phyloP scores from a whole-genome alignment of 2,888 invertebrate species.

The Idaea biselata region DNA sequence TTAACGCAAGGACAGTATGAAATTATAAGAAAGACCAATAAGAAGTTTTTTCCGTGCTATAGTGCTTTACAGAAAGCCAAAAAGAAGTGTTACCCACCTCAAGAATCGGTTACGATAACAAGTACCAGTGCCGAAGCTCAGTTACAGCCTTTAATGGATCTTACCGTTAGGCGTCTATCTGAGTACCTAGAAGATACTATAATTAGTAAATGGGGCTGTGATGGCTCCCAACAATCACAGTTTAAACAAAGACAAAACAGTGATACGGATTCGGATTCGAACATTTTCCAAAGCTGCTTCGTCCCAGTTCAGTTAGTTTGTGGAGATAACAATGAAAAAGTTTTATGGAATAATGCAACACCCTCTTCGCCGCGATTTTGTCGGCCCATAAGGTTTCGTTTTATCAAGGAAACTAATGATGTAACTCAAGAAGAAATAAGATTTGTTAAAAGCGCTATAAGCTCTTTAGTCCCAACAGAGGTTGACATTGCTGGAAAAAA shows the following conservation, averaged over 20 bases:
- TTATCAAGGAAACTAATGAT: constrained; percentile 28
- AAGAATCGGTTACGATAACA: constrained; percentile 5
- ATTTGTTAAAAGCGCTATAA: constrained; percentile 17
- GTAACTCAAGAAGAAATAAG: constrained; percentile 31
- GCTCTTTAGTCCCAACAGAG: neutral
- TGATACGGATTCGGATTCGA: constrained; percentile 19
- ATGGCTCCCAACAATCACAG: constrained; percentile 28
- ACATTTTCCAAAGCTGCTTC: constrained; percentile 33
- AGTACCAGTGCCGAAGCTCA: constrained; percentile 6
- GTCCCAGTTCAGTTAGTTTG: constrained; percentile 29
- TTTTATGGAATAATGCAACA: constrained; percentile 33
- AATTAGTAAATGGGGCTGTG: constrained; percentile 32
- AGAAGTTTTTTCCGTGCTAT: no score
- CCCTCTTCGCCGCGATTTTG: constrained; percentile 35
- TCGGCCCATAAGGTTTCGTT: constrained; percentile 34
- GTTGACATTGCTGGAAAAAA: no score
- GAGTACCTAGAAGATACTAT: constrained; percentile 12
- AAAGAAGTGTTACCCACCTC: constrained; percentile 5
- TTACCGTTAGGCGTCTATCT: constrained; percentile 7
- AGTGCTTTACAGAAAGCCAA: no score
- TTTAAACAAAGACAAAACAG: constrained; percentile 25
- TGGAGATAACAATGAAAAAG: constrained; percentile 22
- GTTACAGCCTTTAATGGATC: constrained; percentile 9
- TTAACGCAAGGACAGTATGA: neutral
- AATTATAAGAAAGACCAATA: neutral